Evolutionary conservation across 2,113 vertebrate genomes (phyloP).

Genomic region (Microcebus murinus): DNA sequence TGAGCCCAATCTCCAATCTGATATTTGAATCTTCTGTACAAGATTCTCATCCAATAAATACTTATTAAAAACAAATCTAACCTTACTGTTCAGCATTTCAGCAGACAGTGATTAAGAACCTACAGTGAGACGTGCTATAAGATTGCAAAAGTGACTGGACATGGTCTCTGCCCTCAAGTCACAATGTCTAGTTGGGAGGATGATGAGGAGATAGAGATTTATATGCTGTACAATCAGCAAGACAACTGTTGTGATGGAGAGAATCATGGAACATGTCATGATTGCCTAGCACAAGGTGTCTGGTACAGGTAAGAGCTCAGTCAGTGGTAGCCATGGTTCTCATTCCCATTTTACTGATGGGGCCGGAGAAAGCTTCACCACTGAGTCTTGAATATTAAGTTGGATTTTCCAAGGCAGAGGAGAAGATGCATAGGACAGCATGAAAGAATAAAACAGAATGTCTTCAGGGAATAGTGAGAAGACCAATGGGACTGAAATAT

Average conservation of each 20-base stretch:
- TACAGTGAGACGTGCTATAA: not conserved
- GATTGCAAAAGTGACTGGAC: not conserved
- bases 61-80: not conserved
- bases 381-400: not conserved
- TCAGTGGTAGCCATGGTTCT: not conserved
- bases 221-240: not conserved
- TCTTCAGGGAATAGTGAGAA: not conserved
- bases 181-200: not conserved
- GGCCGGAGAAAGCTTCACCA: not conserved
- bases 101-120: not conserved
- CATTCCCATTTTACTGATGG: not conserved
- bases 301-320: not conserved
- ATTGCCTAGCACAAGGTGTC: not conserved
- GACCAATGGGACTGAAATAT: not conserved
- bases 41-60: conserved; percentile 1
- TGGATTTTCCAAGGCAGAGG: conserved; percentile 12
- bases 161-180: not conserved
- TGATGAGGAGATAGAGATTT: not conserved
- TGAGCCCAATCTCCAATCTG: not conserved
- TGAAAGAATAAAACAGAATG: not conserved
- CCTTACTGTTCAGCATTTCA: not conserved
- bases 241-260: not conserved
- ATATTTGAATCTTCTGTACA: not conserved
- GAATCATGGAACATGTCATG: not conserved
- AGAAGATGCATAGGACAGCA: not conserved